Conservation (phyloP, 2,113 vertebrate genomes). For the Parotia lawesii region DNA sequence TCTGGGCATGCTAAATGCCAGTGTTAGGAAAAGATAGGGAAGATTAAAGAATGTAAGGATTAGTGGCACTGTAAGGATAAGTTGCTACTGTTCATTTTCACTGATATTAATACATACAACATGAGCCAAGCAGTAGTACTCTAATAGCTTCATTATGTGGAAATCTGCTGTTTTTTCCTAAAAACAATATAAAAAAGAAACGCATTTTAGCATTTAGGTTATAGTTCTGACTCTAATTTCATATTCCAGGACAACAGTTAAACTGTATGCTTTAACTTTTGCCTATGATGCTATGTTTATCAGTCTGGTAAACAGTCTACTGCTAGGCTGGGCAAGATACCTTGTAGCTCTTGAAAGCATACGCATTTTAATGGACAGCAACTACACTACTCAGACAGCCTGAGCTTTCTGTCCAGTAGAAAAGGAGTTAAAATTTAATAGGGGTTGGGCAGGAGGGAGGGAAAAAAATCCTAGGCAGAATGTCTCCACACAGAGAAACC, state of each 20-base stretch:
- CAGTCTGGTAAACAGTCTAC: not conserved
- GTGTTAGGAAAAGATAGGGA: not conserved
- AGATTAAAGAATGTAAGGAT: not conserved
- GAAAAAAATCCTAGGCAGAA: not conserved
- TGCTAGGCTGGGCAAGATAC: not conserved
- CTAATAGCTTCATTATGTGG: not conserved
- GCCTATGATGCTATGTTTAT: not conserved
- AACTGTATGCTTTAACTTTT: not conserved
- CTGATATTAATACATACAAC: not conserved
- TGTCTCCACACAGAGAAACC: not conserved
- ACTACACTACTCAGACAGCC: not conserved
- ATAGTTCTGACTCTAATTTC: not conserved
- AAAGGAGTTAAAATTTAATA: constrained; percentile 27
- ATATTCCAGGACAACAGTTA: not conserved
- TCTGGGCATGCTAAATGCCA: not conserved
- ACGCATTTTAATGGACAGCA: not conserved
- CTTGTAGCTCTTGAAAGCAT: not conserved
- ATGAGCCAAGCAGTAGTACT: not conserved
- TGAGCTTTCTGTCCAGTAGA: not conserved
- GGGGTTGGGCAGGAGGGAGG: not conserved
- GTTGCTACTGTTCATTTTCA: not conserved
- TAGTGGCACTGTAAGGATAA: not conserved
- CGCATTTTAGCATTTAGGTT: not conserved
- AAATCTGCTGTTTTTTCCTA: not conserved
- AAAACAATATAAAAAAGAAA: not conserved